Evolutionary conservation across 2,888 invertebrate genomes (phyloP), one percentile per base, ranked within the genome.

Genomic region (Drosophila kanekoi): DNA sequence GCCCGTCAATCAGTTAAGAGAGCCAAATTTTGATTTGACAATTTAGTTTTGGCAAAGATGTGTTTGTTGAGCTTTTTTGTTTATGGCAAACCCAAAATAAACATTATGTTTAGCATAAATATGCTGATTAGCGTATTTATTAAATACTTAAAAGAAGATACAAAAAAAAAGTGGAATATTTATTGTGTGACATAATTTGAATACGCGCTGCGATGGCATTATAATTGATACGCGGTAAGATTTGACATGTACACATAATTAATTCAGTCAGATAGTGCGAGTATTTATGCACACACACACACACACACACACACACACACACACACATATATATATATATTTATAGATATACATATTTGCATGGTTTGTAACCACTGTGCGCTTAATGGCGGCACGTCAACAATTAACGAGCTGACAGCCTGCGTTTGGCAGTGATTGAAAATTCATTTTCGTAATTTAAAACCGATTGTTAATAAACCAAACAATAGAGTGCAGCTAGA

Each of bases 391-490:
- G 38, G 57, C 61, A 60, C 65, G 69, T 85, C 78, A 83, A 57
- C 65, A 68, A 48, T 66, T 60, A 63, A 59, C 57, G 45, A 33
- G 51, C 4, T 72, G 69, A 64, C 79, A 72, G 53, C 44, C 54
- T 32, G 8, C 13, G 53, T 37, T 20, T 59, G 43, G 44, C 59
- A 44, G 40, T 72, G 77, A 76, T 61, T 63, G 73, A 68, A 63
- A 72, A 65, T 32, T 14, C 60, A 47, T 67, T 53, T 84, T 63
- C 63, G 89, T 76, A 87, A 87, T 63, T 71, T 45, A 62, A 89
- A 63, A 87, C 89, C 73, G n/a, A 83, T 67, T 83, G 81, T 83
- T 75, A 70, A 69, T 74, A 61, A 68, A 70, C 10, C 28, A 18
- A 58, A 51, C 38, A 45, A 44, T 48, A n/a, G 28, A 49, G 18